A percentile compares a stretch with the other conserved stretches of the same genome.
These are phyloP conservation scores for Phalacrocorax carbo DNA, from an alignment of 2,113 vertebrate species.

Conservation along the genomic window DNA sequence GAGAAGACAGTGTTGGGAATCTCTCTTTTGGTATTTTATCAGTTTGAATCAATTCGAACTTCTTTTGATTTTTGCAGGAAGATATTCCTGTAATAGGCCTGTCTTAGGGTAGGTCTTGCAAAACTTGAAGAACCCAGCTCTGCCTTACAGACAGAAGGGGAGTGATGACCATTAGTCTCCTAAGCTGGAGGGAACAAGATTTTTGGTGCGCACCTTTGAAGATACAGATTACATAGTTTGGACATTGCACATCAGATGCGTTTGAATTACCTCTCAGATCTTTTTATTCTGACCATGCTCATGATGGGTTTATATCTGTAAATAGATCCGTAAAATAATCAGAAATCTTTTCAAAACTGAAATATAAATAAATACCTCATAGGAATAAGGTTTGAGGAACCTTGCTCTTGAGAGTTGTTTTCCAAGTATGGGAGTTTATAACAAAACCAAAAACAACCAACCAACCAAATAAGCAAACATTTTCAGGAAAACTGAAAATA, in stretches of 20 bases:
- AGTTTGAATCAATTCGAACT: background rate
- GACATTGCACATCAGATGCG: accelerated
- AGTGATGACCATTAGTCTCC: background rate
- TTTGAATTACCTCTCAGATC: background rate
- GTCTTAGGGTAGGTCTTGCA: background rate
- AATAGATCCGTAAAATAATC: background rate
- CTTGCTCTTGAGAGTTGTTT: background rate
- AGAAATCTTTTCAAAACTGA: background rate
- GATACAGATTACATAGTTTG: background rate
- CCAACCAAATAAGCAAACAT: background rate
- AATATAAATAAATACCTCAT: background rate
- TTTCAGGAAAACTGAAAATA: background rate
- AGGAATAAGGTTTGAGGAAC: background rate
- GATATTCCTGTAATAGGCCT: background rate
- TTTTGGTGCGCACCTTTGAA: background rate
- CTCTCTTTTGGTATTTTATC: background rate
- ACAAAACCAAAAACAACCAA: background rate
- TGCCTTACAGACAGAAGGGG: background rate
- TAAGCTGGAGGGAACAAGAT: background rate
- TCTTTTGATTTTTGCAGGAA: background rate
- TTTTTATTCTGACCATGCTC: background rate
- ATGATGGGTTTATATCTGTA: background rate
- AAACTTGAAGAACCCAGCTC: background rate
- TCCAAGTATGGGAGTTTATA: background rate
- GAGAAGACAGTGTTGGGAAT: background rate